Percentiles rank a stretch among this genome's conserved stretches.
Conservation (phyloP, 2,113 vertebrate species). For the Dipodomys merriami region DNA sequence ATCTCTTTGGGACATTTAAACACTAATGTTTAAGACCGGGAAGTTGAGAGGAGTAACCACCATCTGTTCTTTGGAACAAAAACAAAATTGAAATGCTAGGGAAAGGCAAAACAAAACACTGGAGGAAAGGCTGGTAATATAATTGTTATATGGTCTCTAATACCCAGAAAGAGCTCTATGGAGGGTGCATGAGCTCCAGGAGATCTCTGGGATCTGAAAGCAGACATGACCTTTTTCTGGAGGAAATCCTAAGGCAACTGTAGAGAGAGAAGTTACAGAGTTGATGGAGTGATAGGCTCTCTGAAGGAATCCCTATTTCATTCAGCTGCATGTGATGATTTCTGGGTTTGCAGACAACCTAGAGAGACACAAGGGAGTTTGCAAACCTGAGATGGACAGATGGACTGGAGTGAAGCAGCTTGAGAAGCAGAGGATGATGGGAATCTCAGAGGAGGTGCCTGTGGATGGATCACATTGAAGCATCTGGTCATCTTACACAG, state of each 20-base stretch:
- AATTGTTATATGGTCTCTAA: fast-evolving
- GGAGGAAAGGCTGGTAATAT: neutral
- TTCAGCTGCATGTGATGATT: neutral
- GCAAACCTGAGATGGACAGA: neutral
- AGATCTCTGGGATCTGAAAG: neutral
- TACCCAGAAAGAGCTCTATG: neutral
- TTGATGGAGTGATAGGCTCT: neutral
- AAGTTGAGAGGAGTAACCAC: neutral
- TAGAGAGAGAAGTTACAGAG: neutral
- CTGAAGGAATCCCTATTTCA: neutral
- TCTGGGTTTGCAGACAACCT: neutral
- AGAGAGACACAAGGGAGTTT: neutral
- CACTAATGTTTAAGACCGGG: neutral
- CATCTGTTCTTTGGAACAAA: conserved; percentile 18
- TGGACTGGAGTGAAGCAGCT: neutral
- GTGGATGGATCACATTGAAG: neutral
- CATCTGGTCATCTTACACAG: neutral
- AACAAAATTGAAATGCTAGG: neutral
- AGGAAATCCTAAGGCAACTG: neutral
- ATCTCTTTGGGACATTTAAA: conserved; percentile 45
- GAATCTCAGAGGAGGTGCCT: neutral
- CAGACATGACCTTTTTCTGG: neutral
- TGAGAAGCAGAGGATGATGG: neutral
- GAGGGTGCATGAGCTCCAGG: neutral
- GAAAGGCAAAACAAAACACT: neutral